A percentile compares a stretch with the other conserved stretches of the same genome.
Conservation (phyloP, 2,888 invertebrate species). For the Trichopria drosophilae region DNA sequence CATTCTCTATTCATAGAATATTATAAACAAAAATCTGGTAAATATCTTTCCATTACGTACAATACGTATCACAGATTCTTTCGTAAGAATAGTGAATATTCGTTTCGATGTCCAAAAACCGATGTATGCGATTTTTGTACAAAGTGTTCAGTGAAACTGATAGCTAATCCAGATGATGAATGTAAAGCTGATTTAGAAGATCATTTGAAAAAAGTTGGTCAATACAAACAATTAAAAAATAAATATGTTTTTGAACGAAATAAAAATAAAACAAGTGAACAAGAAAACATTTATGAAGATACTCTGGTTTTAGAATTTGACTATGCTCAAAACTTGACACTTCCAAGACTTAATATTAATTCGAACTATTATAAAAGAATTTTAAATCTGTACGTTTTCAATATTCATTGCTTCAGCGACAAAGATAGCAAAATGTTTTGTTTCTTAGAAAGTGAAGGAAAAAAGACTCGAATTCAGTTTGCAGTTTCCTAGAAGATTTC, state of each 20-base stretch:
- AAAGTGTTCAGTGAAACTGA: not conserved
- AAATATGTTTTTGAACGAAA: not conserved
- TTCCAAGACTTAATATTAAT: conserved; percentile 15
- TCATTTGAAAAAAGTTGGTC: not conserved
- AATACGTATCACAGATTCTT: conserved; percentile 2
- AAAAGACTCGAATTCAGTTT: conserved; percentile 22
- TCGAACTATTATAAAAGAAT: conserved; percentile 15
- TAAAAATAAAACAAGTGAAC: no score
- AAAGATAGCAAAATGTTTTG: conserved; percentile 10
- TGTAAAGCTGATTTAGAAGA: not conserved
- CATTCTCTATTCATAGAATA: not conserved
- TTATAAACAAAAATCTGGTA: not conserved
- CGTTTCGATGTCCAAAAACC: not conserved
- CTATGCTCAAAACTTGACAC: conserved; percentile 20
- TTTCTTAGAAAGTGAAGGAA: conserved; percentile 17
- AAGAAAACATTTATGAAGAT: not conserved
- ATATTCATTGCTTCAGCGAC: conserved; percentile 16
- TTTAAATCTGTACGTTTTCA: conserved; percentile 17
- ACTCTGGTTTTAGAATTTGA: conserved; percentile 21
- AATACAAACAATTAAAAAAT: not conserved
- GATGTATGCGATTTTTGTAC: conserved; percentile 5
- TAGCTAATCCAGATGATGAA: not conserved
- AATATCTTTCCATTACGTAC: not conserved
- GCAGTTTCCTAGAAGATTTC: conserved; percentile 14
- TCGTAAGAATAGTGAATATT: conserved; percentile 1